These are phyloP conservation scores for Chromis chromis DNA, from an alignment of 2,797 vertebrate species.

Conservation along the genomic window DNA sequence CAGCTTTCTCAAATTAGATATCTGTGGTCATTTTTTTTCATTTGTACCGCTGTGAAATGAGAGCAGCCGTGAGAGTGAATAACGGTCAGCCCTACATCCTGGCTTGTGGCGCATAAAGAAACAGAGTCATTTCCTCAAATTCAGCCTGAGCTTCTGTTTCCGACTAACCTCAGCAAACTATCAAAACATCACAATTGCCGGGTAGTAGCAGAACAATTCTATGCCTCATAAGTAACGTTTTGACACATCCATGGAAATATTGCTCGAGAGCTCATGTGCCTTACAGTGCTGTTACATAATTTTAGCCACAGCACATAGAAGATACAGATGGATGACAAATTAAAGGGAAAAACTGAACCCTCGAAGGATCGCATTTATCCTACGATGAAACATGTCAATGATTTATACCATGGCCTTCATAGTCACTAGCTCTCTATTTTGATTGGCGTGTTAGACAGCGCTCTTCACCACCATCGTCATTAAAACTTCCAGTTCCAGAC, in stretches of 20 bases:
- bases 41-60: conserved; percentile 31
- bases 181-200: background rate
- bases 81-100: conserved; percentile 33
- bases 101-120: conserved; percentile 58
- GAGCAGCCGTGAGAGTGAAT: conserved; percentile 11
- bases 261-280: background rate
- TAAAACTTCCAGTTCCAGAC: too few species aligned
- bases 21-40: conserved; percentile 15
- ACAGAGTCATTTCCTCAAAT: conserved; percentile 71
- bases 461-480: too few species aligned
- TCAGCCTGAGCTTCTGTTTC: conserved; percentile 34
- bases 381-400: too few species aligned
- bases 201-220: background rate
- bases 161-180: conserved; percentile 31
- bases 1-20: conserved; percentile 25
- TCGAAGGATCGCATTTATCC: too few species aligned
- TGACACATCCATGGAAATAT: conserved; percentile 14
- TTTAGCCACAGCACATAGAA: background rate
- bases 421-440: too few species aligned
- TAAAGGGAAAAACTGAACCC: too few species aligned
- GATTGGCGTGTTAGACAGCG: too few species aligned
- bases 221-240: background rate
- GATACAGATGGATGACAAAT: background rate
- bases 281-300: background rate
- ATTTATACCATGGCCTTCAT: too few species aligned